Conservation (phyloP, 2,797 vertebrate species). For the Phyllotis vaccarum region DNA sequence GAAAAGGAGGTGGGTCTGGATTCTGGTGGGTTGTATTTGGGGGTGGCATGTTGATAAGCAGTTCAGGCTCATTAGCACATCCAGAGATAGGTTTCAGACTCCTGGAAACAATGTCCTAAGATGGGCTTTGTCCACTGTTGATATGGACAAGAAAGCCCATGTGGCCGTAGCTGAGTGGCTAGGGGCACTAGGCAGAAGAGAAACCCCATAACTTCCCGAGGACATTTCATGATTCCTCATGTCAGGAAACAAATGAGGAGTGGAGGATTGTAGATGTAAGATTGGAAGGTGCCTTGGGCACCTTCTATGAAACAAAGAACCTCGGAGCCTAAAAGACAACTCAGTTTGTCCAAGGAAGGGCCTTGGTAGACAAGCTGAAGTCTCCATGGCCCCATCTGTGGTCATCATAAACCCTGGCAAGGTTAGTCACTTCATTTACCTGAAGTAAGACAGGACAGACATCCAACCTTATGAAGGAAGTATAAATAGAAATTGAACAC, state of each 20-base stretch:
- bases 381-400: accelerated
- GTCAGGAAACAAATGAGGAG: accelerated
- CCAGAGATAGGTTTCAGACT: not conserved
- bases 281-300: too few relatives aligned
- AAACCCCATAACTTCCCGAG: not conserved
- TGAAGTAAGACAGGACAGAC: accelerated
- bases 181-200: accelerated
- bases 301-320: not conserved
- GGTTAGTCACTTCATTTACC: accelerated
- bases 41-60: not conserved
- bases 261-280: accelerated
- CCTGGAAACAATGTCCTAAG: not conserved
- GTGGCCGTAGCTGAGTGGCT: accelerated
- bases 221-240: not conserved
- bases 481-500: not conserved
- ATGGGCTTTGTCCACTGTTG: not conserved
- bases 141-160: not conserved
- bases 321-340: not conserved
- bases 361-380: too few relatives aligned
- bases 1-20: accelerated
- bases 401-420: not conserved
- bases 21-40: accelerated
- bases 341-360: accelerated
- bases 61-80: not conserved
- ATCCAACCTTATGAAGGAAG: too few relatives aligned